A percentile compares a stretch with the other conserved stretches of the same genome.
Conservation (phyloP, 1,140 invertebrate species). For the Listronotus bonariensis region DNA sequence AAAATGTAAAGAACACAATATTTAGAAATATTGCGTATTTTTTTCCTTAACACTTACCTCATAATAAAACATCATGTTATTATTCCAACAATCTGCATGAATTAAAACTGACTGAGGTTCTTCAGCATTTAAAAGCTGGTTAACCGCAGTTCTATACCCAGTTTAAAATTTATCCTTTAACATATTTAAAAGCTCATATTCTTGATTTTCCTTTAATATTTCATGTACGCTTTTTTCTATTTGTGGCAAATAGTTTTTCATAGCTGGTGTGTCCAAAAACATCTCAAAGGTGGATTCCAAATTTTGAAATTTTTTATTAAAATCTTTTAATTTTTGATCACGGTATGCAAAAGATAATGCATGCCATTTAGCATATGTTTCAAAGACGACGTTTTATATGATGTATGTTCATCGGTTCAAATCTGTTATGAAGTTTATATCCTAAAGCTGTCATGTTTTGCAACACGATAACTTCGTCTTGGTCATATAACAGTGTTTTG, state of each 20-base stretch:
- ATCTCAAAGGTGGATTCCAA: neutral
- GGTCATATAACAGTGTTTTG: neutral
- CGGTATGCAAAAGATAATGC: constrained; percentile 58
- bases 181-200: neutral
- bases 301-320: constrained; percentile 8
- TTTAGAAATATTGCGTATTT: too few relatives aligned
- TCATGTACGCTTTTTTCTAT: neutral
- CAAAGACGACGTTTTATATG: constrained; percentile 48
- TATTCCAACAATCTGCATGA: too few relatives aligned
- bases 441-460: constrained; percentile 14
- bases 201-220: neutral
- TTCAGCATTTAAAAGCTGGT: too few relatives aligned
- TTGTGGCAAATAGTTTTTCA: neutral
- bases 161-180: neutral
- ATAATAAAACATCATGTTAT: too few relatives aligned
- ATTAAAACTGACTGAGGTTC: too few relatives aligned
- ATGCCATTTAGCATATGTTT: constrained; percentile 59
- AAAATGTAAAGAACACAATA: too few relatives aligned
- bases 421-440: constrained; percentile 19
- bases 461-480: constrained; percentile 8
- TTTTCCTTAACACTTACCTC: too few relatives aligned
- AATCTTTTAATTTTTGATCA: constrained; percentile 46
- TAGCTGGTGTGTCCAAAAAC: neutral
- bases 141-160: too few relatives aligned
- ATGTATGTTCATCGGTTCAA: constrained; percentile 7